Base-by-base conservation (phyloP, 1,140 invertebrate species). In the Sitodiplosis mosellana region DNA sequence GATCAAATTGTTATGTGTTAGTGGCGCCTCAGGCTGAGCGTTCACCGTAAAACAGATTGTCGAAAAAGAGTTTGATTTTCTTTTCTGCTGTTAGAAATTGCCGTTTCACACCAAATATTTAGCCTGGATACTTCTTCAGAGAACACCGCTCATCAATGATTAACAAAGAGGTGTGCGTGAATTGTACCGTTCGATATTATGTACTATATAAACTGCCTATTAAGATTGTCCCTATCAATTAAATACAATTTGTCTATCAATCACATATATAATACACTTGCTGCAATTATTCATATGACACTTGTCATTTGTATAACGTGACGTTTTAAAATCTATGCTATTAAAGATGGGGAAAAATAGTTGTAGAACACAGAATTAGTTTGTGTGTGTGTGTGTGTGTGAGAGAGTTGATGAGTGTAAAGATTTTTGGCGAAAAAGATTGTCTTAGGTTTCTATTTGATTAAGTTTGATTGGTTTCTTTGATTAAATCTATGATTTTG, bases 311-410 rank as follows among this genome's bases (percentile, higher is more conserved):
- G 27, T 27, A 27, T 27, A 27, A 27, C 27, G 10, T 27, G n/a
- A n/a, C 44, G 21, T 21, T 36, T 51, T 49, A 49, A n/a, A n/a
- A 14, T 44, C 47, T 48, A 61, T 56, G 60, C 60, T 61, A 60
- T 59, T 59, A 15, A n/a, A 15, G 38, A 15, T 40, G 38, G 38
- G n/a, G n/a, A n/a, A 20, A 18, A 44, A 44, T 44, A 20, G 42
- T 7, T 17, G 18, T 20, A 20, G 19, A 15, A 33, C 10, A 21
- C 42, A 20, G 14, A 20, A 44, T 43, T 8, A 43, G 19, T 5
- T 44, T 44, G 12, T 10, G 14, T 40, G 14, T 40, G 37, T 6
- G 14, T 40, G 12, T 15, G 37, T 15, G 34, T 36, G 34, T 10
- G n/a, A 10, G 34, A 10, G n/a, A 36, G n/a, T 36, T 36, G 34